Conservation (phyloP, 2,797 vertebrate species). For the Aulostomus chinensis region DNA sequence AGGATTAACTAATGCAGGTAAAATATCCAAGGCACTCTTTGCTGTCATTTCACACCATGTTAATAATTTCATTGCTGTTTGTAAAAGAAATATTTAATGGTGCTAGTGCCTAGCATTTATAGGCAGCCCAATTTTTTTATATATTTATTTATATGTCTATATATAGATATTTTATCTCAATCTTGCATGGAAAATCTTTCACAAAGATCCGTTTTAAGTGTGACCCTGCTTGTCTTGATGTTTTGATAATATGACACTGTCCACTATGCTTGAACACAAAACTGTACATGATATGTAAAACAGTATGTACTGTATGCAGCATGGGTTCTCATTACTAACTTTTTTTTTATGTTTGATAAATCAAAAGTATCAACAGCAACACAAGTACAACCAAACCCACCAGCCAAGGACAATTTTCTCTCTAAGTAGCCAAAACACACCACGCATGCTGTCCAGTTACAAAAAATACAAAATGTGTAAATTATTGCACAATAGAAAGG, state of each 20-base stretch:
- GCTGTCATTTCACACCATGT: constrained; percentile 85
- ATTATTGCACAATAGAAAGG: constrained; percentile 99
- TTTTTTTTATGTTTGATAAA: constrained; percentile 71
- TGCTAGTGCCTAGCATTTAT: constrained; percentile 75
- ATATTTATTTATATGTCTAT: constrained; percentile 62
- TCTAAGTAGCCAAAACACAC: constrained; percentile 94
- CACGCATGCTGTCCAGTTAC: constrained; percentile 95
- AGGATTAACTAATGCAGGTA: constrained; percentile 88
- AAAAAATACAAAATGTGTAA: constrained; percentile 99
- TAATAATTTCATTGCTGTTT: constrained; percentile 81
- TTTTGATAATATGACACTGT: constrained; percentile 85
- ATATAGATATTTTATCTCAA: constrained; percentile 61
- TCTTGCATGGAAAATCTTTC: constrained; percentile 81
- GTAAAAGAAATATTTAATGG: constrained; percentile 84
- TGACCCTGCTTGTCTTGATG: constrained; percentile 86
- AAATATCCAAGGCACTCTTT: constrained; percentile 96
- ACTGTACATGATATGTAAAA: constrained; percentile 98
- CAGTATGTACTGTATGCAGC: constrained; percentile 94
- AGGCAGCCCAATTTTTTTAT: constrained; percentile 76
- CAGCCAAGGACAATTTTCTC: constrained; percentile 87
- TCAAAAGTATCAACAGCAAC: constrained; percentile 89
- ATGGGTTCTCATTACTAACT: constrained; percentile 77
- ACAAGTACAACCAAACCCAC: constrained; percentile 90
- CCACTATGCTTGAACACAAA: constrained; percentile 88
- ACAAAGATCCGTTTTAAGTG: constrained; percentile 80